Evolutionary conservation across 2,888 invertebrate genomes (phyloP).

Genomic region (Thyatira batis): DNA sequence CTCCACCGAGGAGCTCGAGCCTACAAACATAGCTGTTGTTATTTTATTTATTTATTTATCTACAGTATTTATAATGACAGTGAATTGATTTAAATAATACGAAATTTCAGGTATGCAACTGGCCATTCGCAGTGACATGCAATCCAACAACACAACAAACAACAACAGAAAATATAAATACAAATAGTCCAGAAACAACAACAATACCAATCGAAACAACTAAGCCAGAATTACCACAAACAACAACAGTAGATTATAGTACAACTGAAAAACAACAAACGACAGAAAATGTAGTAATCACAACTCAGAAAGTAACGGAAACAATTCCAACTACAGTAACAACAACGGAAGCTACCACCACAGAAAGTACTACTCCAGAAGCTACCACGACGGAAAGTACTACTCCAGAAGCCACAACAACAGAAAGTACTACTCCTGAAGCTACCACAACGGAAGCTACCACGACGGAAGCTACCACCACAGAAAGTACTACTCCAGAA

Average conservation of each 20-base stretch:
- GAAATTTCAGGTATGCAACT: constrained; percentile 31
- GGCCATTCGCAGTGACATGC: constrained; percentile 15
- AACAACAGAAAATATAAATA: background rate
- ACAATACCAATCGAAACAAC: background rate
- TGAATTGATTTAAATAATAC: too few species aligned
- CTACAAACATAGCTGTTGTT: too few species aligned
- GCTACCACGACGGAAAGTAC: background rate
- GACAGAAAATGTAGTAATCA: background rate
- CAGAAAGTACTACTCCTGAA: too few species aligned
- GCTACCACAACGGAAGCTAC: constrained; percentile 7
- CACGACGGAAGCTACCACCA: too few species aligned
- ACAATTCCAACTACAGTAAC: background rate
- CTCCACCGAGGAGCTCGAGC: too few species aligned
- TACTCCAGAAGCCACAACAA: too few species aligned
- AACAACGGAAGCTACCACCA: background rate
- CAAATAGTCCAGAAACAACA: background rate
- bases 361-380: background rate
- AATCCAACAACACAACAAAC: background rate
- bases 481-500: constrained; percentile 1
- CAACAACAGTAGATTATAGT: too few species aligned
- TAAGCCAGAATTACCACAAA: background rate
- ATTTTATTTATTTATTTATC: too few species aligned
- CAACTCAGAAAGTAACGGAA: background rate
- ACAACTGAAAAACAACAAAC: background rate
- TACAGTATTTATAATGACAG: too few species aligned